phyloP scores from a whole-genome alignment of 2,888 invertebrate genomes.

The Papilio elwesi region DNA sequence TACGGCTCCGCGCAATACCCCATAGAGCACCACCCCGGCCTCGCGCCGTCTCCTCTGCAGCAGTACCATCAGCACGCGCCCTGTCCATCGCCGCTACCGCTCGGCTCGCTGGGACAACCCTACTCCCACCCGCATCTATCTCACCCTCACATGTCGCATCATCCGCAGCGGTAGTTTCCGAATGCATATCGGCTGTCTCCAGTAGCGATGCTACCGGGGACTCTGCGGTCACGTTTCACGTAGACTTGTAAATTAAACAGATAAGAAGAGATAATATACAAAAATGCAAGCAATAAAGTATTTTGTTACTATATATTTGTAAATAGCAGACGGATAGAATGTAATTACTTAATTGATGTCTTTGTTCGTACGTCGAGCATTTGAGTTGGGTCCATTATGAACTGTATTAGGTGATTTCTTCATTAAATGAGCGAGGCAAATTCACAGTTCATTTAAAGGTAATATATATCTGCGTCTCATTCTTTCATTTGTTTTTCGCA shows the following conservation, averaged over 20 bases:
- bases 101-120: constrained; percentile 78
- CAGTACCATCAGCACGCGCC: constrained; percentile 90
- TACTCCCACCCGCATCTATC: constrained; percentile 83
- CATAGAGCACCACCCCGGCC: constrained; percentile 86
- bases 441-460: background rate
- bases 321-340: constrained; percentile 65
- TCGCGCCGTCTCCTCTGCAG: constrained; percentile 87
- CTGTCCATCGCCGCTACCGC: constrained; percentile 90
- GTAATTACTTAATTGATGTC: constrained; percentile 51
- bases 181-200: constrained; percentile 27
- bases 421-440: constrained; percentile 37
- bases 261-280: constrained; percentile 64
- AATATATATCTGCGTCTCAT: background rate
- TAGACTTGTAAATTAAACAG: constrained; percentile 62
- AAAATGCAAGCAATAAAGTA: constrained; percentile 68
- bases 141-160: constrained; percentile 90
- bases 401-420: constrained; percentile 42
- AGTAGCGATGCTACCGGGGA: constrained; percentile 45
- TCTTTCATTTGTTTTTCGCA: too few species aligned
- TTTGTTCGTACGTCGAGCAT: constrained; percentile 60
- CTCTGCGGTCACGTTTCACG: constrained; percentile 73
- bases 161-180: constrained; percentile 91
- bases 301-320: constrained; percentile 72
- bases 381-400: constrained; percentile 59
- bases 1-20: constrained; percentile 91